Conservation (phyloP, 2,797 vertebrate species). For the Poliocrania exsul region DNA sequence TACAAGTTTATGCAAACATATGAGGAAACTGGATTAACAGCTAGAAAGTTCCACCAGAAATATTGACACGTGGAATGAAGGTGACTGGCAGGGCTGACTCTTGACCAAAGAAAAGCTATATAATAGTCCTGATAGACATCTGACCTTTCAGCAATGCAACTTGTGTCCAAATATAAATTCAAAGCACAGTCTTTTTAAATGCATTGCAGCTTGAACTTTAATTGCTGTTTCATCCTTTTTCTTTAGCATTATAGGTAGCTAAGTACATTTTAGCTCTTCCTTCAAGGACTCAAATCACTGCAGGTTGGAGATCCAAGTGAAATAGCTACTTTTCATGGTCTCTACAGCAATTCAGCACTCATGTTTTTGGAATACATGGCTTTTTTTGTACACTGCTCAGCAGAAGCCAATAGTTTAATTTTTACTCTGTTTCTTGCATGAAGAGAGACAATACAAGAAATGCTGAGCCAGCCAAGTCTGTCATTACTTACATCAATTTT, state of each 20-base stretch:
- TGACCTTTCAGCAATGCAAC: background rate
- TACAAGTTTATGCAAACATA: background rate
- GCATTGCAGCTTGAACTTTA: background rate
- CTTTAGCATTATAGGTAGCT: background rate
- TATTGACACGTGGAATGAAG: background rate
- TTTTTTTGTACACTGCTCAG: background rate
- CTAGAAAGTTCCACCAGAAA: background rate
- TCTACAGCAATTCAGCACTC: background rate
- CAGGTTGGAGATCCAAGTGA: background rate
- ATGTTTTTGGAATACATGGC: background rate
- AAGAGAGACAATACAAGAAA: background rate
- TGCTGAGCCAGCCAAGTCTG: background rate
- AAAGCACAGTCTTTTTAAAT: background rate
- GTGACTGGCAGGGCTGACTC: too few species aligned
- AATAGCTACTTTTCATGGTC: background rate
- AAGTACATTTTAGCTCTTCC: background rate
- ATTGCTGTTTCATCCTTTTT: background rate
- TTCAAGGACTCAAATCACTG: background rate
- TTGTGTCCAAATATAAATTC: background rate
- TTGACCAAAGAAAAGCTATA: background rate
- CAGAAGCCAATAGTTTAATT: background rate
- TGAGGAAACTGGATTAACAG: background rate
- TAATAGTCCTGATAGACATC: background rate
- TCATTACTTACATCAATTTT: background rate
- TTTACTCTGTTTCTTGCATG: background rate